Base-by-base conservation (phyloP, 2,888 invertebrate species). In the Hirtodrosophila duncani region DNA sequence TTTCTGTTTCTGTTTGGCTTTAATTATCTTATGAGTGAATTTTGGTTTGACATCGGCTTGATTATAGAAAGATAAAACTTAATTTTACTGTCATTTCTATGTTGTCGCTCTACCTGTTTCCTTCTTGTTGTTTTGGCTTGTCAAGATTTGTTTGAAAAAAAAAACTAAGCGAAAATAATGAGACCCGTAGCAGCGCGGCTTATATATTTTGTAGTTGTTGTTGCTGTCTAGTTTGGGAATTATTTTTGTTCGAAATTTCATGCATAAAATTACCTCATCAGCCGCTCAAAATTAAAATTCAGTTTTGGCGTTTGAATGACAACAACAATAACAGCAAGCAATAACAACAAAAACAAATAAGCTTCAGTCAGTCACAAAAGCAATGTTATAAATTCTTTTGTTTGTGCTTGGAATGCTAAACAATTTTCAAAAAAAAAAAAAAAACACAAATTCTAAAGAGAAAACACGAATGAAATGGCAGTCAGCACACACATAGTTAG, bases 201-300 rank as follows among this genome's bases (percentile, higher is more conserved):
- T 26, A 3, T 7, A 3, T 9, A 29, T 23, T 26, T 14, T 34
- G 10, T 21, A 18, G 27, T 18, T 18, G 8, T 38, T 27, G 27
- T 8, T 39, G 30, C 30, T 36, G 48, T 34, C 52, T 51, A 56
- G 52, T 61, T 63, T 61, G 58, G 56, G 50, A 43, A 48, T 48
- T 60, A 55, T 63, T 64, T 48, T 50, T 52, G 49, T 53, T 50
- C 31, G 9, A 46, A 58, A 63, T 49, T 49, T 62, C 51, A 57
- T 69, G 81, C 69, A 75, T 75, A 75, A 75, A 69, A 75, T 75
- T 81, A 75, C 69, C 81, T 80, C 74, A 80, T 75, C 78, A 74
- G 61, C 58, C 56, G 53, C 53, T 60, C 52, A 53, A 57, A 74
- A 74, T 78, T 60, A 60, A 74, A 67, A 77, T 81, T 78, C 81